phyloP scores from a whole-genome alignment of 2,113 vertebrate species.

The Otolemur garnettii region DNA sequence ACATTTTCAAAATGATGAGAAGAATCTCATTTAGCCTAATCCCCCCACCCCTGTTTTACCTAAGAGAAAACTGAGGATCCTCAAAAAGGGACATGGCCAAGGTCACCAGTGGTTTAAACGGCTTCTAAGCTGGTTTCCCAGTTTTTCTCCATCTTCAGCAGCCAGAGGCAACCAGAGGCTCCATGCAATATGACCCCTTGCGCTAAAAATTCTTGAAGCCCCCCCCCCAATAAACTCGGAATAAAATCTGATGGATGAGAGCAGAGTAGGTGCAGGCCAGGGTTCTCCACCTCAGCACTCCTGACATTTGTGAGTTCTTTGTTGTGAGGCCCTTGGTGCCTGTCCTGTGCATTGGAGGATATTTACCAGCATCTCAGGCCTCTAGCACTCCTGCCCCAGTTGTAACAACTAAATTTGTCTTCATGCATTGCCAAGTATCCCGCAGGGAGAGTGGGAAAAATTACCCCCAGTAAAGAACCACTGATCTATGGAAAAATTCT shows the following conservation, averaged over 20 bases:
- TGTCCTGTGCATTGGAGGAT: no score
- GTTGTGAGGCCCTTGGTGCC: rapidly evolving
- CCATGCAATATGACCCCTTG: neutral
- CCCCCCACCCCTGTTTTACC: neutral
- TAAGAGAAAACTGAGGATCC: neutral
- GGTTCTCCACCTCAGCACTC: rapidly evolving
- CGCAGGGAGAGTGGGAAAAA: neutral
- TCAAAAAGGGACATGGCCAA: neutral
- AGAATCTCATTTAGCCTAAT: neutral
- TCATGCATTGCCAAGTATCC: neutral
- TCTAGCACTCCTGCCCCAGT: no score
- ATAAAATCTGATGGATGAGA: rapidly evolving
- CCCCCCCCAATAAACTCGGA: neutral
- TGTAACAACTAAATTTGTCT: neutral
- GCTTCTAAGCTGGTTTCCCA: neutral
- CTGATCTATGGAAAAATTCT: neutral
- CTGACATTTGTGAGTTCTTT: neutral
- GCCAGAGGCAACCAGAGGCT: neutral
- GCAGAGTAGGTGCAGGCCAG: rapidly evolving
- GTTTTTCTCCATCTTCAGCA: neutral
- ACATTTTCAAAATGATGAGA: neutral
- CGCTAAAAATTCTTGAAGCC: neutral
- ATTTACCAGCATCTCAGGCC: neutral
- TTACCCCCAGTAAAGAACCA: neutral
- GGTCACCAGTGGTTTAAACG: no score